Evolutionary conservation across 2,888 invertebrate species (phyloP).

Genomic region (Griposia aprilina): DNA sequence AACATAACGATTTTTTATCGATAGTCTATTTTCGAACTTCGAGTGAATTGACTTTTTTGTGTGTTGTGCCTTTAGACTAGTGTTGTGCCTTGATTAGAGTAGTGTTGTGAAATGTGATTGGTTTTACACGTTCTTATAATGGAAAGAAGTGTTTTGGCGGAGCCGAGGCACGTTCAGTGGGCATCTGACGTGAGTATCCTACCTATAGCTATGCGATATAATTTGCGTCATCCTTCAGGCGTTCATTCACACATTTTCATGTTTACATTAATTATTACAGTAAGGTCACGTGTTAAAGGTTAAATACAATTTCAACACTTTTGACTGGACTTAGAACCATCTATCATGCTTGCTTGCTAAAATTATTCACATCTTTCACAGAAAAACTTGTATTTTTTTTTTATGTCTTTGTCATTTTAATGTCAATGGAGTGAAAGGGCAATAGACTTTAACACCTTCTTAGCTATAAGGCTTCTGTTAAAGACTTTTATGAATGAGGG

Average conservation of each 20-base stretch:
- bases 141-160: slow-evolving; percentile 88
- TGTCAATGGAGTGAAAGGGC: slow-evolving; percentile 9
- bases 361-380: neutral
- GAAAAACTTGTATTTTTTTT: neutral
- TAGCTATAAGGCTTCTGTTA: slow-evolving; percentile 4
- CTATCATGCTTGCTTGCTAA: neutral
- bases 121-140: slow-evolving; percentile 77
- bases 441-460: slow-evolving; percentile 25
- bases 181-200: slow-evolving; percentile 85
- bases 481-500: slow-evolving; percentile 1
- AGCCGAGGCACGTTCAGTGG: slow-evolving; percentile 86
- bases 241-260: neutral
- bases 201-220: neutral
- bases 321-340: neutral
- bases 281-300: slow-evolving; percentile 20
- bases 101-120: slow-evolving; percentile 84
- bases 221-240: slow-evolving; percentile 25
- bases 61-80: slow-evolving; percentile 62
- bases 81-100: slow-evolving; percentile 70
- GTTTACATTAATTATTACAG: slow-evolving; percentile 4
- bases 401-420: neutral
- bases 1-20: slow-evolving; percentile 80
- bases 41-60: slow-evolving; percentile 68
- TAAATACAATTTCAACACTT: slow-evolving; percentile 1
- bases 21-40: slow-evolving; percentile 74